Base-by-base conservation (phyloP, 1,140 invertebrate species). In the Pollicipes pollicipes region DNA sequence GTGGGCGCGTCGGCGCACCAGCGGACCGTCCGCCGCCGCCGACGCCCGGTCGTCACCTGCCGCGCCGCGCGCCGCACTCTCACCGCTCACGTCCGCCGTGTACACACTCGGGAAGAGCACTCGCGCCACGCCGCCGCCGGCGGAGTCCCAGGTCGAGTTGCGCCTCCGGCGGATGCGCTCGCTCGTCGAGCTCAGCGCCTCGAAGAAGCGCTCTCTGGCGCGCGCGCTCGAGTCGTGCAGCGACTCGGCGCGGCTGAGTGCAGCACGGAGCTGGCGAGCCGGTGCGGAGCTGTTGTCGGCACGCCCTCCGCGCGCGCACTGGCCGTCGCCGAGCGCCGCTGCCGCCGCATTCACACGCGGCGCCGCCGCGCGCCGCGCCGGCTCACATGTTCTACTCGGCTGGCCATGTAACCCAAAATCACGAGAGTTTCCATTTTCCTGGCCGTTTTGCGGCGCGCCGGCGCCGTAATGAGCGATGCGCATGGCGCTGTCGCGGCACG, bases 351-450 rank as follows among this genome's bases (percentile, higher is more conserved):
- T 58, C 10, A 58, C 45, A 24, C 45, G 45, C 45, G 45, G 6
- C 45, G 10, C 13, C 2, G 10, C 45, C 13, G 13, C 45, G 24
- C 45, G 45, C 45, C 2, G 45, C 45, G 45, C 13, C 45, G 45
- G 24, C 45, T 58, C 45, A 24, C 45, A 58, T 58, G 45, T 58
- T 58, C 45, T 58, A 58, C 45, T 58, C 45, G 45, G 45, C 45
- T 58, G 45, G 45, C 45, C 45, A 58, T 58, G 45, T 58, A 58
- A 58, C 45, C 45, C 45, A 58, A 58, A 58, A 58, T 58, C 45
- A 21, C 13, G 13, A 10, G 45, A 58, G 45, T 58, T 58, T 58
- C 45, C 45, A 58, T 58, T 58, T 58, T 58, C 24, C 45, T 21
- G 24, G 45, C 13, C 45, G 45, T 58, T 58, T 58, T 58, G 45